Conservation (phyloP, 2,888 invertebrate genomes). For the Calliopum simillimum region DNA sequence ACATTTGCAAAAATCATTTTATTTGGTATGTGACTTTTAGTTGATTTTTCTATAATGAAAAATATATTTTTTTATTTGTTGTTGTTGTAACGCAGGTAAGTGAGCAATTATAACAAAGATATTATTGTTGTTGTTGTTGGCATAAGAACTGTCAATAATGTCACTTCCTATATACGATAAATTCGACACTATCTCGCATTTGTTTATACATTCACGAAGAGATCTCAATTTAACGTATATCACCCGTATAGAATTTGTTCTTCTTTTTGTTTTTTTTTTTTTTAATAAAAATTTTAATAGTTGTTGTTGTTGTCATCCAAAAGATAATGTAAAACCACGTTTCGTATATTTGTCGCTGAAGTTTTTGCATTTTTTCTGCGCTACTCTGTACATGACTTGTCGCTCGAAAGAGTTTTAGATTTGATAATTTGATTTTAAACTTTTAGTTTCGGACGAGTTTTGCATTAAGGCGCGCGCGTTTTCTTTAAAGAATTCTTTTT, state of each 20-base stretch:
- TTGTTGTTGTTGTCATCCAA: background rate
- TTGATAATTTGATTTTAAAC: slow-evolving; percentile 23
- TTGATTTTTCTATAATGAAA: slow-evolving; percentile 39
- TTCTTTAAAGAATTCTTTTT: background rate
- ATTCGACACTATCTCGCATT: background rate
- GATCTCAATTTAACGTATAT: too few relatives aligned
- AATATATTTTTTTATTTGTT: background rate
- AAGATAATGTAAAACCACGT: slow-evolving; percentile 24
- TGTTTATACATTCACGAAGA: slow-evolving; percentile 3
- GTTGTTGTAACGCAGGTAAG: background rate
- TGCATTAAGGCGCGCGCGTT: slow-evolving; percentile 38
- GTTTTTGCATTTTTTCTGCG: slow-evolving; percentile 15
- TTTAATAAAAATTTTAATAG: background rate
- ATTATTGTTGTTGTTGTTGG: background rate
- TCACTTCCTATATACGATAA: slow-evolving; percentile 21
- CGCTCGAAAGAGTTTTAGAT: background rate
- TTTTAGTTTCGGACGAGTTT: slow-evolving; percentile 34
- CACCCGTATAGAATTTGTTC: background rate
- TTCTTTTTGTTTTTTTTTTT: slow-evolving; percentile 11
- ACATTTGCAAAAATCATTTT: slow-evolving; percentile 24
- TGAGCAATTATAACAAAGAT: background rate
- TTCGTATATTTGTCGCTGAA: background rate
- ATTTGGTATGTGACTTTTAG: slow-evolving; percentile 59
- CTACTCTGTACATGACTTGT: background rate
- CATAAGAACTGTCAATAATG: background rate